Evolutionary conservation across 64 coral and sea anemone genomes (phyloP).

Genomic region (Actinia tenebrosa): DNA sequence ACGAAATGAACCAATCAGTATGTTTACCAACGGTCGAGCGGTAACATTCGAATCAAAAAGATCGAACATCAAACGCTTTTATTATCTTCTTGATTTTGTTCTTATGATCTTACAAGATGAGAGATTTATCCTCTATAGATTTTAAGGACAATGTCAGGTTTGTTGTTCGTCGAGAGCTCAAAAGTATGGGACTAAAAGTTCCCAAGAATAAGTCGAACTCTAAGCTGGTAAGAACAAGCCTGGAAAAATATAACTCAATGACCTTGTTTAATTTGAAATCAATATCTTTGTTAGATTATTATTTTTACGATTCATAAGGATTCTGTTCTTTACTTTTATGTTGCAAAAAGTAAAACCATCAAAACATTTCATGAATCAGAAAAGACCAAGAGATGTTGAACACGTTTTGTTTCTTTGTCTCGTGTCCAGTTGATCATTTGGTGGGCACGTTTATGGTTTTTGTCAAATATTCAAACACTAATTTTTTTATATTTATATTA

Average conservation of each 20-base stretch:
- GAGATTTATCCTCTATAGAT: conserved; percentile 86
- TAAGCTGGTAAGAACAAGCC: conserved; percentile 45
- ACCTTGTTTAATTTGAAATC: not conserved
- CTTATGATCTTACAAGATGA: conserved; percentile 58
- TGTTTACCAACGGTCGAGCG: conserved; percentile 44
- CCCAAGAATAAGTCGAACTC: conserved; percentile 69
- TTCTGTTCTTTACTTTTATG: not conserved
- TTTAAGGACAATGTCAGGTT: conserved; percentile 92
- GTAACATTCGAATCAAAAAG: conserved; percentile 23
- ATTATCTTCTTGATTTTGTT: conserved; percentile 4
- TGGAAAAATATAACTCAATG: not conserved
- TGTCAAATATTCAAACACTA: not conserved
- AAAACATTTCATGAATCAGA: not conserved
- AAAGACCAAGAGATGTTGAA: not conserved
- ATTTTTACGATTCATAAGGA: not conserved
- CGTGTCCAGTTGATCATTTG: not conserved
- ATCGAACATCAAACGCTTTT: not conserved
- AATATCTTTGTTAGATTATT: not conserved
- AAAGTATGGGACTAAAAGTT: conserved; percentile 86
- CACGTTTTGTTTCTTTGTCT: conserved; percentile 12
- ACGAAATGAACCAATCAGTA: conserved; percentile 25
- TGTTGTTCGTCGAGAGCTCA: conserved; percentile 76
- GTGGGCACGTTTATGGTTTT: not conserved
- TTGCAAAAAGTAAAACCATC: not conserved
- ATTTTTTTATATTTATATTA: not conserved